A percentile compares a stretch with the other conserved stretches of the same genome.
These are phyloP conservation scores for Tetraodon nigroviridis DNA, from an alignment of 2,113 vertebrate genomes.

Conservation along the genomic window DNA sequence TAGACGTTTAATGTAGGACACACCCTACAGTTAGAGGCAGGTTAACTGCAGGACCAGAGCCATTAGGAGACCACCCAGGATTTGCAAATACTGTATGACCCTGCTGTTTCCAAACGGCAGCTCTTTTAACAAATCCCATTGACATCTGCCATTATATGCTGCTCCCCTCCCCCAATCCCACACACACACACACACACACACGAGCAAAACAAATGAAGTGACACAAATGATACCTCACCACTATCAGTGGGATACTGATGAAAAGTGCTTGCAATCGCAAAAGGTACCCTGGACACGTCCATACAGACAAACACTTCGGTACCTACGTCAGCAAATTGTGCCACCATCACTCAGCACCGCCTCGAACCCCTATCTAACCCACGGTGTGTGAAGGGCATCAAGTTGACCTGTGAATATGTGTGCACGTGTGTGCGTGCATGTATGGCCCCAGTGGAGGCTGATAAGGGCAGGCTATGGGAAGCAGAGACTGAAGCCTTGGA, in stretches of 20 bases:
- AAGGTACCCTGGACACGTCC: slow-evolving; percentile 62
- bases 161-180: slow-evolving; percentile 55
- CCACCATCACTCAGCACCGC: slow-evolving; percentile 70
- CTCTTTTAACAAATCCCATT: slow-evolving; percentile 63
- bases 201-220: slow-evolving; percentile 67
- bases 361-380: slow-evolving; percentile 62
- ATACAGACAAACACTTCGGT: slow-evolving; percentile 55
- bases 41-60: slow-evolving; percentile 73
- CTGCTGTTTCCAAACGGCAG: slow-evolving; percentile 62
- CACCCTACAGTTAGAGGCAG: slow-evolving; percentile 76
- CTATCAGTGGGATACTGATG: slow-evolving; percentile 60
- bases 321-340: slow-evolving; percentile 69
- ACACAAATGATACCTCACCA: slow-evolving; percentile 68
- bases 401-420: slow-evolving; percentile 57
- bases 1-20: slow-evolving; percentile 76
- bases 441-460: slow-evolving; percentile 66
- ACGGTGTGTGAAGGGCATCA: slow-evolving; percentile 72
- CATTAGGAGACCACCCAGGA: slow-evolving; percentile 75
- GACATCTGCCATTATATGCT: slow-evolving; percentile 67
- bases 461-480: slow-evolving; percentile 71
- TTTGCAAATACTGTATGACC: slow-evolving; percentile 62
- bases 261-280: slow-evolving; percentile 68
- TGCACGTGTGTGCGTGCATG: slow-evolving; percentile 29
- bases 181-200: slow-evolving; percentile 25
- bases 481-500: slow-evolving; percentile 71